Conservation (phyloP, 2,797 vertebrate species). For the Protonibea diacanthus region DNA sequence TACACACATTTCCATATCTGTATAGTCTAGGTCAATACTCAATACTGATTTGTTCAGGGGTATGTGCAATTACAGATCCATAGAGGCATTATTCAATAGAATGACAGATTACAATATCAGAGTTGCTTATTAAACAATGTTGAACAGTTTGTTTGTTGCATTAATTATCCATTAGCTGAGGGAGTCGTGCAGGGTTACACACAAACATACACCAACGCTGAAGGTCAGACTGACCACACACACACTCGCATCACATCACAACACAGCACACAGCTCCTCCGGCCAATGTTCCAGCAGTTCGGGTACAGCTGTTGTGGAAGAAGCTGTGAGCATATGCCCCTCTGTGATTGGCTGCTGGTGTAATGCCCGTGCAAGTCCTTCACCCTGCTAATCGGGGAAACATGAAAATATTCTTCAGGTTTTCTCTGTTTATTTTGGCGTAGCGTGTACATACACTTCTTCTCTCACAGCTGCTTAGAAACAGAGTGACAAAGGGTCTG, state of each 20-base stretch:
- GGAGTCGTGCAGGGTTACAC: neutral
- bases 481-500: neutral
- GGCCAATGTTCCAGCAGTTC: constrained; percentile 57
- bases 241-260: neutral
- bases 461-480: neutral
- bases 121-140: constrained; percentile 77
- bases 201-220: neutral
- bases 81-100: constrained; percentile 73
- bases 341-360: constrained; percentile 39
- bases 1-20: constrained; percentile 66
- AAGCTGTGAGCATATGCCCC: neutral
- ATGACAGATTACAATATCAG: constrained; percentile 63
- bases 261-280: constrained; percentile 29
- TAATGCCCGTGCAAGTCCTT: constrained; percentile 20
- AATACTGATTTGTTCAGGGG: constrained; percentile 75
- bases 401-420: neutral
- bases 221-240: constrained; percentile 61
- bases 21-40: constrained; percentile 57
- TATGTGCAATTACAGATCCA: constrained; percentile 80
- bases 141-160: constrained; percentile 54
- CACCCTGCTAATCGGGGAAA: neutral
- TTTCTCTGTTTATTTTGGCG: neutral
- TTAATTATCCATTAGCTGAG: constrained; percentile 12
- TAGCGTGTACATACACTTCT: neutral
- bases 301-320: constrained; percentile 33